Base-by-base conservation (phyloP, 2,888 invertebrate genomes). In the Xiphydria camelus region DNA sequence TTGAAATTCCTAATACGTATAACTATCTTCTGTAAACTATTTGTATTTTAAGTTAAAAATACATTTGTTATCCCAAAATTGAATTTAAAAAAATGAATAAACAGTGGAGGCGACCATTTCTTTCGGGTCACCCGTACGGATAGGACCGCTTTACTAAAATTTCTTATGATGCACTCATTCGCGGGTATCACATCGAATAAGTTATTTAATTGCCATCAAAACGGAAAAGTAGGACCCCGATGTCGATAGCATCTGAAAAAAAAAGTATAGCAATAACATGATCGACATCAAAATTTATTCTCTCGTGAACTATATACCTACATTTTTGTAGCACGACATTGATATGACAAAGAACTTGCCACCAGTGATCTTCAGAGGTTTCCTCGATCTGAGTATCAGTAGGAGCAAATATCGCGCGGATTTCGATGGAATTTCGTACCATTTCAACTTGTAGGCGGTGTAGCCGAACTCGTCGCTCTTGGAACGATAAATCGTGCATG, bases 141-240 rank as follows among this genome's bases (percentile, higher is more conserved):
- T n/a, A n/a, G n/a, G n/a, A n/a, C n/a, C n/a, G n/a, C n/a, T n/a
- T n/a, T n/a, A n/a, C n/a, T n/a, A n/a, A n/a, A n/a, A n/a, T n/a
- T n/a, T n/a, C n/a, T n/a, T n/a, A n/a, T n/a, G n/a, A n/a, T n/a
- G n/a, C n/a, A n/a, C n/a, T n/a, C n/a, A n/a, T n/a, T n/a, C n/a
- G n/a, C n/a, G n/a, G n/a, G n/a, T n/a, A n/a, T n/a, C n/a, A n/a
- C n/a, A n/a, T n/a, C n/a, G n/a, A 43, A 4, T 37, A 47, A 22
- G 26, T 35, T n/a, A 39, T 31, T 47, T 47, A 2, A 59, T 42
- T 26, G 55, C 53, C 18, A 47, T 41, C 10, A 59, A 44, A 17
- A 59, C 51, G 4, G 55, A 57, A 20, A 59, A 38, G 35, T 59
- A 59, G 2, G 52, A 49, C 14, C 47, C 29, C 4, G 52, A 51